phyloP scores from a whole-genome alignment of 2,888 invertebrate species.

The Oasisia sp. region DNA sequence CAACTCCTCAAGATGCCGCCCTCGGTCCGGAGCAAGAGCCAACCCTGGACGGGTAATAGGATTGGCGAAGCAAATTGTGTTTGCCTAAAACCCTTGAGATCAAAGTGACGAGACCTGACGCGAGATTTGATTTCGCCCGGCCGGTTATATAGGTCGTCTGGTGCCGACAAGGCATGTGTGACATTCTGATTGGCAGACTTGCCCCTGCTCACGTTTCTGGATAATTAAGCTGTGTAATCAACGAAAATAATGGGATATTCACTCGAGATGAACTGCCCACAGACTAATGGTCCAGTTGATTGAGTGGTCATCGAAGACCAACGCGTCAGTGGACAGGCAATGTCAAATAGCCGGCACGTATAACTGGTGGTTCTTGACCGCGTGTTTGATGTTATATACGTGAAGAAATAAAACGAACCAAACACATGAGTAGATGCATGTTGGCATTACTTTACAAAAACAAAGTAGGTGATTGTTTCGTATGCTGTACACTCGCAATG shows the following conservation, averaged over 20 bases:
- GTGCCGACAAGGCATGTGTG: not conserved
- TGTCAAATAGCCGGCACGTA: not conserved
- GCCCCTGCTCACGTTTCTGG: not conserved
- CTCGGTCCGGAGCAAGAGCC: too few species aligned
- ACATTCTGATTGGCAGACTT: not conserved
- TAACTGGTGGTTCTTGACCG: not conserved
- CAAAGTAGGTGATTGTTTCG: not conserved
- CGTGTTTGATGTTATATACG: not conserved
- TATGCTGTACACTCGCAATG: not conserved
- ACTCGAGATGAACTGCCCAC: not conserved
- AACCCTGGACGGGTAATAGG: too few species aligned
- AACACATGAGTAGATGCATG: not conserved
- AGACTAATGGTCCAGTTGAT: not conserved
- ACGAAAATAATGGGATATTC: not conserved
- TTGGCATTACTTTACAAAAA: not conserved
- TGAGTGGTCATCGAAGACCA: not conserved
- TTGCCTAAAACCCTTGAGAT: too few species aligned
- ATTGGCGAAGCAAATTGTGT: too few species aligned
- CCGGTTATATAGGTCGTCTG: not conserved
- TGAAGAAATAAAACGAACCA: not conserved
- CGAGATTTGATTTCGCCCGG: not conserved
- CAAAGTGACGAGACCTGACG: too few species aligned
- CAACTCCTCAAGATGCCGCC: too few species aligned
- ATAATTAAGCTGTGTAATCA: not conserved
- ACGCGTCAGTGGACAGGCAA: not conserved